Conservation (phyloP, 2,888 invertebrate species). For the Gortyna flavago region DNA sequence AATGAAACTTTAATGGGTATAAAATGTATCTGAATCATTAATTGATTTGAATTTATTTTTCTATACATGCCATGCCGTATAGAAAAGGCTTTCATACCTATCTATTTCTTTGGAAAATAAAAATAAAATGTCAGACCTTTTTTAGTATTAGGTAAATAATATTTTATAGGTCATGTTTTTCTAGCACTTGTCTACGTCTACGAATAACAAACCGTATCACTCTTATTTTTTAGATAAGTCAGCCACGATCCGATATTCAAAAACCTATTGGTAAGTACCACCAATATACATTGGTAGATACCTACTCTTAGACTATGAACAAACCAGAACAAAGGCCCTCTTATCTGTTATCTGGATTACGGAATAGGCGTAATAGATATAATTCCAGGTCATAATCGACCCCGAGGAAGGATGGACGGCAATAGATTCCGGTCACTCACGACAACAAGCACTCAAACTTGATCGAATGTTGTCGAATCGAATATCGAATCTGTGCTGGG, state of each 20-base stretch:
- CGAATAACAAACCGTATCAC: neutral
- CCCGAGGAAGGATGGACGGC: neutral
- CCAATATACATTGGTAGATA: neutral
- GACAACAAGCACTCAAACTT: neutral
- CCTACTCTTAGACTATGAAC: neutral
- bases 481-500: neutral
- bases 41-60: neutral
- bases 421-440: neutral
- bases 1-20: neutral
- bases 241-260: neutral
- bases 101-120: neutral
- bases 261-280: neutral
- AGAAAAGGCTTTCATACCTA: neutral
- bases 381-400: neutral
- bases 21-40: neutral
- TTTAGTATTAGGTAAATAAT: neutral
- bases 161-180: neutral
- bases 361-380: neutral
- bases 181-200: neutral
- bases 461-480: neutral
- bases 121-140: slow-evolving; percentile 1
- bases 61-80: neutral
- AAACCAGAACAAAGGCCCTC: slow-evolving; percentile 10
- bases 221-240: neutral
- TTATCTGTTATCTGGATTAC: slow-evolving; percentile 5